phyloP scores from a whole-genome alignment of 2,113 vertebrate genomes.

The Nannobrachium achirus region DNA sequence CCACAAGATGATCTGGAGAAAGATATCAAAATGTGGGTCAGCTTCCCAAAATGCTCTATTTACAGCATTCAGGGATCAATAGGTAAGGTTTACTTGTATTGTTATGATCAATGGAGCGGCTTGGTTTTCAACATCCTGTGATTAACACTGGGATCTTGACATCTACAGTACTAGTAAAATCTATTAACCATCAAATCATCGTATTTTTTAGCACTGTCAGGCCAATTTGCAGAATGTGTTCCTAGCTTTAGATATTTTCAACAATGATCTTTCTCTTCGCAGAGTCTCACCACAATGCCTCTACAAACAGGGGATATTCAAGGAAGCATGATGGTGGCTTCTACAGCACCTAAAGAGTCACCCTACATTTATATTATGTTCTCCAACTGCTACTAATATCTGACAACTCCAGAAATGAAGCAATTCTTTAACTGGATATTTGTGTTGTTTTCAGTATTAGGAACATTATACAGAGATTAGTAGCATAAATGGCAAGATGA shows the following conservation, averaged over 20 bases:
- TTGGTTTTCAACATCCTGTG: no score
- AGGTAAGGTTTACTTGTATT: constrained; percentile 57
- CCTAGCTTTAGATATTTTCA: neutral
- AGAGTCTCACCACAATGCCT: constrained; percentile 73
- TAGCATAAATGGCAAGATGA: neutral
- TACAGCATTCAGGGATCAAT: constrained; percentile 81
- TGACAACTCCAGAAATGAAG: constrained; percentile 27
- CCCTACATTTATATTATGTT: neutral
- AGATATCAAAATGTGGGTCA: constrained; percentile 74
- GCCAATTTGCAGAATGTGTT: neutral
- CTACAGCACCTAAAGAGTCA: constrained; percentile 59
- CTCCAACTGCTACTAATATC: neutral
- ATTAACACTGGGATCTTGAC: no score
- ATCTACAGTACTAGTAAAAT: no score
- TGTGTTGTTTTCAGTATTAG: neutral
- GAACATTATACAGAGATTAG: neutral
- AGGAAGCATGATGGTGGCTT: constrained; percentile 79
- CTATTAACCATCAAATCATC: neutral
- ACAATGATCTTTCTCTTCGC: neutral
- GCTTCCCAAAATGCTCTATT: constrained; percentile 79
- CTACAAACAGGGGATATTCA: constrained; percentile 76
- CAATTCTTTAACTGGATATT: rapidly evolving
- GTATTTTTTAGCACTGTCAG: neutral
- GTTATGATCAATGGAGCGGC: neutral
- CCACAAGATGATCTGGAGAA: constrained; percentile 18